Evolutionary conservation across 2,797 vertebrate species (phyloP).

Genomic region (Jordanella pulchra): DNA sequence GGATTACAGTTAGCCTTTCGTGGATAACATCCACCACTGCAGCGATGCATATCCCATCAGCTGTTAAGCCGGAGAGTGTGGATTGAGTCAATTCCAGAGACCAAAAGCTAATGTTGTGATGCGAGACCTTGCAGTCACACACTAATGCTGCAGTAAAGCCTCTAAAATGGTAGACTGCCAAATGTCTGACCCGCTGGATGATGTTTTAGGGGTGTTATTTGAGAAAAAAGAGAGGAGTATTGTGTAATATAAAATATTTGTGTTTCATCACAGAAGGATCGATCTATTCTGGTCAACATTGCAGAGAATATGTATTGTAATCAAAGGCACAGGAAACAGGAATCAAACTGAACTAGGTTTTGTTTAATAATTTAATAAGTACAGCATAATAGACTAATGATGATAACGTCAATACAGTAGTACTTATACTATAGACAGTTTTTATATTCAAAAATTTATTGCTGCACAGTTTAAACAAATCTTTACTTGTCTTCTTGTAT

Average conservation of each 20-base stretch:
- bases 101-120: conserved; percentile 39
- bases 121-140: conserved; percentile 31
- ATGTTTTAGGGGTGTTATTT: neutral
- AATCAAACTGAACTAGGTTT: conserved; percentile 39
- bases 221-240: conserved; percentile 1
- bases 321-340: conserved; percentile 19
- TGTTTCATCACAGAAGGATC: neutral
- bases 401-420: conserved; percentile 72
- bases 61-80: conserved; percentile 40
- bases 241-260: conserved; percentile 1
- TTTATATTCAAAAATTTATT: conserved; percentile 76
- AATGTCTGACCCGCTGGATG: conserved; percentile 16
- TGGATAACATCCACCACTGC: conserved; percentile 55
- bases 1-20: conserved; percentile 60
- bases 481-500: conserved; percentile 26
- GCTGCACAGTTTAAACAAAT: conserved; percentile 68
- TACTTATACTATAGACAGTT: conserved; percentile 64
- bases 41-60: conserved; percentile 59
- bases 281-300: neutral
- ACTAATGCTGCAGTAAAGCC: conserved; percentile 11
- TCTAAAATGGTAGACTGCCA: conserved; percentile 29
- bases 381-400: conserved; percentile 77
- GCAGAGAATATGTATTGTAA: conserved; percentile 18
- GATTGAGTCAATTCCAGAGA: conserved; percentile 47
- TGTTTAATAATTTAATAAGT: conserved; percentile 80